Base-by-base conservation (phyloP, 2,888 invertebrate species). In the Drosophila tanythrix region DNA sequence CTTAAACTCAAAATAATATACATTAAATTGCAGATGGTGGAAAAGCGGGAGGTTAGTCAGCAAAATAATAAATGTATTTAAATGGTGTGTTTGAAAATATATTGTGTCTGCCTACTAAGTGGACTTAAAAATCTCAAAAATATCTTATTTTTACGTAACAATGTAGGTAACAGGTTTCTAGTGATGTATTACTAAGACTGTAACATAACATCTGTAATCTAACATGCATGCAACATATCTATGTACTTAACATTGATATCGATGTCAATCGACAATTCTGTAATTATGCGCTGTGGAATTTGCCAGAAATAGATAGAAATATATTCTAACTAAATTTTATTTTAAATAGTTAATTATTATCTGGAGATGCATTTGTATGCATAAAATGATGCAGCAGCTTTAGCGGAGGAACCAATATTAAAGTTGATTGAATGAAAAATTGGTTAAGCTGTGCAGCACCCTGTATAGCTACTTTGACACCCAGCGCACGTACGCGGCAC, bases 401-500 rank as follows among this genome's bases (percentile, higher is more conserved):
- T 13, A 1, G 35, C 35, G 35, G 35, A 1, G 5, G 40, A 40
- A n/a, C 40, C 40, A 40, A 43, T 50, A 2, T 27, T 48, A 48
- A 48, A 27, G 27, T 15, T 46, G 46, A 46, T 21, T 46, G 15
- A 46, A 29, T 51, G 6, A 29, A 18, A 6, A 50, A 10, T 13
- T 46, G 10, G 18, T 27, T 29, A 18, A 18, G 29, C 6, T 51
- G 10, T 36, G 36, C 0, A 2, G 10, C 83, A 81, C 81, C 81
- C 81, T 81, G 78, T 65, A 43, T 52, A 46, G 70, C 77, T 75
- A 82, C 74, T 85, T 87, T 86, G 77, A 74, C 76, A 88, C 61
- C 36, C 83, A 74, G 56, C 64, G 56, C 88, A 81, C 87, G 87
- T 87, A 78, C 76, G 46, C 66, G 75, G 68, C 79, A 75, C 81